These are phyloP conservation scores for Rhinophrynus dorsalis DNA, from an alignment of 2,797 vertebrate species.

Conservation along the genomic window DNA sequence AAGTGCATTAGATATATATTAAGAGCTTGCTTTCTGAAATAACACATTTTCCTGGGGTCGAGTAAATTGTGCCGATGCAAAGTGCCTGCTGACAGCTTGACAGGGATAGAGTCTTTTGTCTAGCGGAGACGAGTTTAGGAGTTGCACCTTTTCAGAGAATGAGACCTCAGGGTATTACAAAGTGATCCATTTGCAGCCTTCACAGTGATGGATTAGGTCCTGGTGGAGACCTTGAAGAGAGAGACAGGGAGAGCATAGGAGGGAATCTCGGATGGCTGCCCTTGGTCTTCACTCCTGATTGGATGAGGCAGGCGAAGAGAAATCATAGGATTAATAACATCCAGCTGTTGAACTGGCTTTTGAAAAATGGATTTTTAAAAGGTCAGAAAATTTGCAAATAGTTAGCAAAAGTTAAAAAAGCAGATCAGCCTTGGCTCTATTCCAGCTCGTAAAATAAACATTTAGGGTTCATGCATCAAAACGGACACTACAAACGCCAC, in stretches of 20 bases:
- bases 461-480: not conserved
- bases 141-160: constrained; percentile 45
- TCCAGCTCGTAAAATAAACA: constrained; percentile 19
- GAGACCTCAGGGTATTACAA: constrained; percentile 61
- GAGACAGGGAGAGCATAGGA: constrained; percentile 34
- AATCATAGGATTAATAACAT: constrained; percentile 59
- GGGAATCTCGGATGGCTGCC: constrained; percentile 58
- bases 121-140: constrained; percentile 54
- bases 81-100: constrained; percentile 70
- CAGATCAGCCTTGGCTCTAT: not conserved
- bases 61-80: constrained; percentile 59
- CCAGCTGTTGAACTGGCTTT: constrained; percentile 54
- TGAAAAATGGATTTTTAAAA: constrained; percentile 52
- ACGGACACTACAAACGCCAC: not conserved
- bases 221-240: constrained; percentile 68
- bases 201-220: constrained; percentile 71
- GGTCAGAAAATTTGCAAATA: constrained; percentile 42
- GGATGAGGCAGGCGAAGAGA: constrained; percentile 56
- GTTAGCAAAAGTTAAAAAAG: constrained; percentile 45
- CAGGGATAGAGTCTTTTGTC: constrained; percentile 62
- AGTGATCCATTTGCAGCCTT: constrained; percentile 60
- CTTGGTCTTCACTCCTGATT: constrained; percentile 39
- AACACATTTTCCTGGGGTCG: constrained; percentile 53
- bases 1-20: constrained; percentile 23
- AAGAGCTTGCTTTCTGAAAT: constrained; percentile 58